phyloP scores from a whole-genome alignment of 2,888 invertebrate species.

The Plutella xylostella region DNA sequence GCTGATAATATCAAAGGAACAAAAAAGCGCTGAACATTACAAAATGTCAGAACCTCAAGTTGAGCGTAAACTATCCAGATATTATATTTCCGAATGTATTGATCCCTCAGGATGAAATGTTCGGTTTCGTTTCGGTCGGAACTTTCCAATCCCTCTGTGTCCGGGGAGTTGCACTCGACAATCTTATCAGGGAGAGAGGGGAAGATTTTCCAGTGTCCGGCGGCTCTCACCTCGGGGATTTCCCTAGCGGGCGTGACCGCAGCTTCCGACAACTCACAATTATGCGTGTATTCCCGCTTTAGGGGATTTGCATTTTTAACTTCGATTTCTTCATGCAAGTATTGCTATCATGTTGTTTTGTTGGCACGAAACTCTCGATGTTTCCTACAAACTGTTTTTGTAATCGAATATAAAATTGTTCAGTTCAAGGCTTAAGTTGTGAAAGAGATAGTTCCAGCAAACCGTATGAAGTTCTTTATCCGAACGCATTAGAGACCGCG shows the following conservation, averaged over 20 bases:
- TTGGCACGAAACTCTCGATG: too few relatives aligned
- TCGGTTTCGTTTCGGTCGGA: conserved; percentile 60
- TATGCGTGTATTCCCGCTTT: conserved; percentile 48
- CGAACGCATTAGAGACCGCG: conserved; percentile 52
- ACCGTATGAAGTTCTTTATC: conserved; percentile 32
- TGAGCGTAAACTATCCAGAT: conserved; percentile 51
- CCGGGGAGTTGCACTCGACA: conserved; percentile 67
- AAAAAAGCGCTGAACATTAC: conserved; percentile 9
- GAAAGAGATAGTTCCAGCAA: too few relatives aligned
- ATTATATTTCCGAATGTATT: conserved; percentile 65
- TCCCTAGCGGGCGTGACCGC: conserved; percentile 37
- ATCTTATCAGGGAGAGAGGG: conserved; percentile 60
- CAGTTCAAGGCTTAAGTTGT: background rate
- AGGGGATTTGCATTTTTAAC: conserved; percentile 39
- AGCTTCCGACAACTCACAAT: conserved; percentile 52
- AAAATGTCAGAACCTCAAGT: conserved; percentile 16
- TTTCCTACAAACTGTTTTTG: too few relatives aligned
- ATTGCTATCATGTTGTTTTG: too few relatives aligned
- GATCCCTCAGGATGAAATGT: conserved; percentile 59
- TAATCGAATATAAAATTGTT: background rate
- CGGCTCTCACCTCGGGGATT: conserved; percentile 59
- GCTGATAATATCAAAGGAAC: conserved; percentile 8
- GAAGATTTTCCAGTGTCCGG: conserved; percentile 64
- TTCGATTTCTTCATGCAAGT: conserved; percentile 14
- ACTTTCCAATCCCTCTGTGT: conserved; percentile 67